Evolutionary conservation across 1,140 invertebrate genomes (phyloP).

Genomic region (Euglossa dilemma): DNA sequence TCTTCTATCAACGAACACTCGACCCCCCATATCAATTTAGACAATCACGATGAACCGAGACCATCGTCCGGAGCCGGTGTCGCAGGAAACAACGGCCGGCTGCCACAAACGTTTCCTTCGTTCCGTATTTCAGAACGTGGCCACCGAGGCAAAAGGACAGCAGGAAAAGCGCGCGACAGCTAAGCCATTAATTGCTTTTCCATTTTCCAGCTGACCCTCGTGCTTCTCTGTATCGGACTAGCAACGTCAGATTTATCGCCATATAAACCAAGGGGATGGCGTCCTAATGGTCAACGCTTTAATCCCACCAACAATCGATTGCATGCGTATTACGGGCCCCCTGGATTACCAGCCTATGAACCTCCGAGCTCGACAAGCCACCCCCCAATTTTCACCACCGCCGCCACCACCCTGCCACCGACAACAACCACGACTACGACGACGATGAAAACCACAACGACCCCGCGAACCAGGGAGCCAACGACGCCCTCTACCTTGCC

Average conservation of each 20-base stretch:
- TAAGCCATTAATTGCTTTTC: constrained; percentile 45
- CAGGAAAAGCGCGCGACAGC: constrained; percentile 24
- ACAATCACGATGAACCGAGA: constrained; percentile 10
- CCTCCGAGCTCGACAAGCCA: constrained; percentile 63
- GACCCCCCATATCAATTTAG: background rate
- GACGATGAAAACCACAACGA: constrained; percentile 69
- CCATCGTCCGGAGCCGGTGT: background rate
- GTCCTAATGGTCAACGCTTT: constrained; percentile 73
- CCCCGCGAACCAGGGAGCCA: constrained; percentile 71
- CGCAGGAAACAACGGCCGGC: background rate
- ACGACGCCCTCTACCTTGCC: constrained; percentile 65
- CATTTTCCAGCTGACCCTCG: constrained; percentile 60
- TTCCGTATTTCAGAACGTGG: background rate
- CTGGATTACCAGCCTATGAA: constrained; percentile 64
- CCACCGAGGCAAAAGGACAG: background rate
- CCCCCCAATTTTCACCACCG: constrained; percentile 56
- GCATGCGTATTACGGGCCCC: constrained; percentile 62
- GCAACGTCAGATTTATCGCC: constrained; percentile 61
- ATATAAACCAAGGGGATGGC: constrained; percentile 75
- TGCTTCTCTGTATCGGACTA: constrained; percentile 62
- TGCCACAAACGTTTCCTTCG: constrained; percentile 2
- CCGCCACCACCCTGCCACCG: constrained; percentile 42
- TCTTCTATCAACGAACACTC: background rate
- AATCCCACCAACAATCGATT: constrained; percentile 67
- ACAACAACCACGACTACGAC: constrained; percentile 47